A percentile compares a stretch with the other conserved stretches of the same genome.
Conservation (phyloP, 2,888 invertebrate genomes). For the Apantesis nais region DNA sequence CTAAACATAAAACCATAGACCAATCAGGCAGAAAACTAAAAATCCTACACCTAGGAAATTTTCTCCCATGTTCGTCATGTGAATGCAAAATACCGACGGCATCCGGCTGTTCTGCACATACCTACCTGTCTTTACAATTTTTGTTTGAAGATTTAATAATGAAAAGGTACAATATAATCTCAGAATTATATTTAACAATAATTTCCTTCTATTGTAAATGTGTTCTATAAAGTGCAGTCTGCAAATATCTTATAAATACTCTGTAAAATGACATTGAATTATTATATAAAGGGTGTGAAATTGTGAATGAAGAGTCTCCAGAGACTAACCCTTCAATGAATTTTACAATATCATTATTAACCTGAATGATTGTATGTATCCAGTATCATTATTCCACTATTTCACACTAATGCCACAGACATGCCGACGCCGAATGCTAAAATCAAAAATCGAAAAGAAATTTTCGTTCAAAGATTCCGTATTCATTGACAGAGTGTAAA, state of each 20-base stretch:
- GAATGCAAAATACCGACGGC: neutral
- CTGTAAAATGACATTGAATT: slow-evolving; percentile 59
- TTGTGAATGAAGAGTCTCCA: slow-evolving; percentile 57
- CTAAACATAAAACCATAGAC: too few species aligned
- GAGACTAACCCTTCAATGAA: slow-evolving; percentile 59
- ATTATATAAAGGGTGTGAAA: slow-evolving; percentile 60
- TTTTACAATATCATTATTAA: slow-evolving; percentile 59
- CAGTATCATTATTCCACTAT: slow-evolving; percentile 45
- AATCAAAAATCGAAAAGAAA: slow-evolving; percentile 38
- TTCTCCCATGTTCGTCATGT: neutral
- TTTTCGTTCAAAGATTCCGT: slow-evolving; percentile 37
- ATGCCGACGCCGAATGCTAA: slow-evolving; percentile 61
- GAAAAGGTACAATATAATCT: neutral
- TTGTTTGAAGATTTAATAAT: neutral
- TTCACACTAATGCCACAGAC: slow-evolving; percentile 56
- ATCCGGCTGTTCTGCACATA: neutral
- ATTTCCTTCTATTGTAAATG: neutral
- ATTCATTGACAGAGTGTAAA: slow-evolving; percentile 68
- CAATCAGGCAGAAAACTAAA: too few species aligned
- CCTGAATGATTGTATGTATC: slow-evolving; percentile 52
- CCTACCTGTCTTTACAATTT: neutral
- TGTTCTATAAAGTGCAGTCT: neutral
- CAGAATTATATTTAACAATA: neutral
- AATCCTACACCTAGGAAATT: neutral
- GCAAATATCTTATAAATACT: slow-evolving; percentile 45